Evolutionary conservation across 2,888 invertebrate species (phyloP).

Genomic region (Achlya flavicornis): DNA sequence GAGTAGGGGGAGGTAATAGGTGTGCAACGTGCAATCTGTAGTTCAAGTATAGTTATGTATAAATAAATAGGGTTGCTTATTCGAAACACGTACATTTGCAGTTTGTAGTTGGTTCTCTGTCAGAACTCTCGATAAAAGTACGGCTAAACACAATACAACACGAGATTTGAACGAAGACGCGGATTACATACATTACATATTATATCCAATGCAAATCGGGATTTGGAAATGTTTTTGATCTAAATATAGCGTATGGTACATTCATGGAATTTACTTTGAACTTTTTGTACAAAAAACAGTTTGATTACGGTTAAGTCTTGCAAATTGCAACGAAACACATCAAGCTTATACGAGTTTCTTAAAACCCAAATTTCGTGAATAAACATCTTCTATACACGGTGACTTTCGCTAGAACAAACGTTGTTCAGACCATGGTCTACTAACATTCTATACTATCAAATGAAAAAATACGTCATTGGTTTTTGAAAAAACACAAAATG

Average conservation of each 20-base stretch:
- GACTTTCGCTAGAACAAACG: too few species aligned
- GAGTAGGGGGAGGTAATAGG: not conserved
- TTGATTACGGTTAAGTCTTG: too few species aligned
- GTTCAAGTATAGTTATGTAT: not conserved
- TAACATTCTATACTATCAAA: too few species aligned
- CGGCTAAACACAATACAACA: not conserved
- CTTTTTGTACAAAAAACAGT: not conserved
- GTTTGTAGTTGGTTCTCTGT: conserved; percentile 21
- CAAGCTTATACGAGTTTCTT: too few species aligned
- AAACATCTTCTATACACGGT: too few species aligned
- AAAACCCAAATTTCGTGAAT: too few species aligned
- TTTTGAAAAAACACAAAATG: too few species aligned
- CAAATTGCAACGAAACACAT: too few species aligned
- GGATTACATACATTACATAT: not conserved
- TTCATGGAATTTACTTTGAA: not conserved
- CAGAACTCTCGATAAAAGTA: conserved; percentile 12
- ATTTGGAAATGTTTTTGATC: not conserved
- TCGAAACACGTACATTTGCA: conserved; percentile 27
- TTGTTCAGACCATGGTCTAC: too few species aligned
- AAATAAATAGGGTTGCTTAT: conserved; percentile 20
- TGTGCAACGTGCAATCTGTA: conserved; percentile 18
- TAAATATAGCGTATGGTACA: not conserved
- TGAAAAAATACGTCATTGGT: too few species aligned
- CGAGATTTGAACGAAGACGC: not conserved
- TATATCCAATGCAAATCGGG: not conserved